Conservation (phyloP, 2,113 vertebrate species). For the Xiphophorus maculatus region DNA sequence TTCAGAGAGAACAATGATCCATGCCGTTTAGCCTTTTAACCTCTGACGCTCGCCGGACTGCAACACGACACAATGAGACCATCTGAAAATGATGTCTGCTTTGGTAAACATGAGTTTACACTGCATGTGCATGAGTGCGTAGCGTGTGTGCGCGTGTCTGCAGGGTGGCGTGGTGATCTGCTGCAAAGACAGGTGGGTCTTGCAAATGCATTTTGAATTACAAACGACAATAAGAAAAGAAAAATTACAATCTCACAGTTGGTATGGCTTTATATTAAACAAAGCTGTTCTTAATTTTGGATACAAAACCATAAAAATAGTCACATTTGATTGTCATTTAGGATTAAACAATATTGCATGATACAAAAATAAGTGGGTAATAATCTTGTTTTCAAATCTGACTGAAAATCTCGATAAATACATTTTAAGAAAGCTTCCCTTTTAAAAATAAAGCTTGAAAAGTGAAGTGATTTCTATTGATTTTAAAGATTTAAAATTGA, state of each 20-base stretch:
- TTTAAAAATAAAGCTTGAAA: not conserved
- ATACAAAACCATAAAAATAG: not conserved
- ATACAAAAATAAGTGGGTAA: not conserved
- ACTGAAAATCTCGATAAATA: not conserved
- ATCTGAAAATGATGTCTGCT: conserved; percentile 10
- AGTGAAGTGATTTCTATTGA: not conserved
- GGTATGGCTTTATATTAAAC: not conserved
- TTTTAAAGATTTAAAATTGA: not conserved
- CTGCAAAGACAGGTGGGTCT: not conserved
- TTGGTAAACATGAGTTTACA: conserved; percentile 10
- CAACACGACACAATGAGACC: conserved; percentile 44
- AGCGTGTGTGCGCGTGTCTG: not conserved
- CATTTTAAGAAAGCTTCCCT: not conserved
- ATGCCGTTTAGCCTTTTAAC: conserved; percentile 83
- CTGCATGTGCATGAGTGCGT: not conserved
- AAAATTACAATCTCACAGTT: not conserved
- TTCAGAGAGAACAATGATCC: conserved; percentile 80
- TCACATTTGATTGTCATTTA: not conserved
- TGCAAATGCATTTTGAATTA: too few relatives aligned
- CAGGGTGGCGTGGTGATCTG: not conserved
- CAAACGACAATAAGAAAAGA: not conserved
- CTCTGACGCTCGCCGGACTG: conserved; percentile 50
- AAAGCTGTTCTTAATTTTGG: not conserved
- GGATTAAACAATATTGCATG: not conserved
- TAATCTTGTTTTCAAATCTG: not conserved